These are phyloP conservation scores for Oedothorax gibbosus DNA, from an alignment of 1,140 invertebrate species.

Conservation along the genomic window DNA sequence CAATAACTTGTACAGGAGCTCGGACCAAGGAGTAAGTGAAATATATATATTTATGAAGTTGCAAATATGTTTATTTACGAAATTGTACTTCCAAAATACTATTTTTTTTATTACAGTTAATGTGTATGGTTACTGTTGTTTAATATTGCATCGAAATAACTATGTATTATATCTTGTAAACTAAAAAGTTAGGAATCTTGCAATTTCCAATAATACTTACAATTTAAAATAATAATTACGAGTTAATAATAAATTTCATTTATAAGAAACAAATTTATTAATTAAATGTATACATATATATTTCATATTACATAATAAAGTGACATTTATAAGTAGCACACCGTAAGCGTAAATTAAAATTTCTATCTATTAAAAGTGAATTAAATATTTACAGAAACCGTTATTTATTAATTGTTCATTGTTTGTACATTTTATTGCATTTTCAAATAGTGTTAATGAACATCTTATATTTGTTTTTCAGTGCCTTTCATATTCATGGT, in stretches of 20 bases:
- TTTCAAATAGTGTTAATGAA: background rate
- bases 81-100: background rate
- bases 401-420: background rate
- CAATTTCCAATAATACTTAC: too few species aligned
- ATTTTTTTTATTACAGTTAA: background rate
- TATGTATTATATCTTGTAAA: background rate
- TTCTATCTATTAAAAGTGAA: background rate
- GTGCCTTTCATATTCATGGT: slow-evolving; percentile 61
- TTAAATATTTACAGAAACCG: too few species aligned
- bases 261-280: too few species aligned
- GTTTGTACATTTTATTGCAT: background rate
- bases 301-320: background rate
- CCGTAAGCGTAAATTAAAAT: background rate
- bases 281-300: background rate
- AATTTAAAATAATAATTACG: too few species aligned
- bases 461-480: slow-evolving; percentile 41
- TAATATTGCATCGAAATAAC: background rate
- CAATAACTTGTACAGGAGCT: slow-evolving; percentile 53
- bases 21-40: slow-evolving; percentile 15
- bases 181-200: background rate
- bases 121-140: background rate
- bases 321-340: background rate
- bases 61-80: too few species aligned
- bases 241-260: too few species aligned
- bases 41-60: too few species aligned